These are phyloP conservation scores for Crocuta crocuta DNA, from an alignment of 2,113 vertebrate species.

Conservation along the genomic window DNA sequence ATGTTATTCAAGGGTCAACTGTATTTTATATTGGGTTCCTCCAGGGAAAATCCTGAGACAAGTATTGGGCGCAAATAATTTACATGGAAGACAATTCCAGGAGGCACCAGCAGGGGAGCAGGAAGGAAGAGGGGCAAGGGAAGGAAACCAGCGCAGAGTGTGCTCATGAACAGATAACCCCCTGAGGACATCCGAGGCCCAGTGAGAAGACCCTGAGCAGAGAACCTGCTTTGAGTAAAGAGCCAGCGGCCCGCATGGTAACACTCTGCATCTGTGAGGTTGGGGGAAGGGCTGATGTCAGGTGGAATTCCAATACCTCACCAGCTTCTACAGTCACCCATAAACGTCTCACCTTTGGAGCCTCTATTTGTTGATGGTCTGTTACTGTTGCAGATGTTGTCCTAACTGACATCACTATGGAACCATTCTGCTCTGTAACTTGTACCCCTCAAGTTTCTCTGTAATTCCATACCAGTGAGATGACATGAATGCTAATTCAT, in stretches of 20 bases:
- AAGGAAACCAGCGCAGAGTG: neutral
- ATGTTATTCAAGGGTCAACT: neutral
- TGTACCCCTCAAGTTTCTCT: neutral
- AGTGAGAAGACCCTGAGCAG: neutral
- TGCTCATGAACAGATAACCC: neutral
- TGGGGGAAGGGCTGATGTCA: accelerated
- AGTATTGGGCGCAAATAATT: neutral
- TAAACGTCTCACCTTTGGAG: neutral
- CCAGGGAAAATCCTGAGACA: neutral
- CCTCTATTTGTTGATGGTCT: neutral
- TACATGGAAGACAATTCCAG: neutral
- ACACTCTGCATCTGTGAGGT: accelerated
- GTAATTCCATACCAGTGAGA: neutral
- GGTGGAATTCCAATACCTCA: no score
- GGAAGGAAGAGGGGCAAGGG: neutral
- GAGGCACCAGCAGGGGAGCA: neutral
- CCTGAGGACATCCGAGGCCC: accelerated
- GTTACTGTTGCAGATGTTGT: neutral
- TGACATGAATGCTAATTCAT: accelerated
- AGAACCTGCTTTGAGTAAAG: neutral
- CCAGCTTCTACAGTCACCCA: neutral
- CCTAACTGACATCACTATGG: neutral
- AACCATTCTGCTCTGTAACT: neutral
- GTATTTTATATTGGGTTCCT: neutral
- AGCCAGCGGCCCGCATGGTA: neutral